Percentiles rank a stretch among this genome's conserved stretches.
Evolutionary conservation across 2,797 vertebrate genomes (phyloP).

Genomic region (Pangasius mekongensis): DNA sequence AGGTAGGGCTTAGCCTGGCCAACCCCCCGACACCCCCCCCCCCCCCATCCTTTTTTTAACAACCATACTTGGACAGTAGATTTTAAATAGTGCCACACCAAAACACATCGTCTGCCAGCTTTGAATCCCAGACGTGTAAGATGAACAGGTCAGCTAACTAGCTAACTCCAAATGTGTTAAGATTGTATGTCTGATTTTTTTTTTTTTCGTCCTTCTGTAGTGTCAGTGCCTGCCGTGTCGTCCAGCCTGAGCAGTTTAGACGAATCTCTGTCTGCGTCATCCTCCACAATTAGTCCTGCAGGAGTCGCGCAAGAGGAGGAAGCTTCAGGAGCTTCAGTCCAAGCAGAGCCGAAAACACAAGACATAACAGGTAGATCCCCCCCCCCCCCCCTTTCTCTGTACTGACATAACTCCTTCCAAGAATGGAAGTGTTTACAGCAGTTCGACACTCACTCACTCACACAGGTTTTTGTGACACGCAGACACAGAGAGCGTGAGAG

Average conservation of each 20-base stretch:
- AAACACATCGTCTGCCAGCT: not conserved
- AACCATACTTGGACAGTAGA: not conserved
- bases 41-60: not conserved
- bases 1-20: not conserved
- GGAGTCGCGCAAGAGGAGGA: not conserved
- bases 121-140: not conserved
- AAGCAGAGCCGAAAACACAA: constrained; percentile 76
- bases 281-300: constrained; percentile 20
- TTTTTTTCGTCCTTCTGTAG: not conserved
- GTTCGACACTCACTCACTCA: not conserved
- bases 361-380: constrained; percentile 74
- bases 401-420: not conserved
- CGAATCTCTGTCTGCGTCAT: constrained; percentile 76
- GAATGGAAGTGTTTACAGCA: not conserved
- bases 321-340: constrained; percentile 46
- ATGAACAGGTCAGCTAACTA: not conserved
- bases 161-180: not conserved
- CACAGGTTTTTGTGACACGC: not conserved
- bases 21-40: too few species aligned
- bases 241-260: constrained; percentile 77
- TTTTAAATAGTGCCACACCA: not conserved
- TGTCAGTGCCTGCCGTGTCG: constrained; percentile 61
- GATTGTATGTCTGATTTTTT: not conserved
- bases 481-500: not conserved
- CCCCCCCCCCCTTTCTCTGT: too few species aligned